phyloP scores from a whole-genome alignment of 2,888 invertebrate genomes.

The Nycteola revayana region DNA sequence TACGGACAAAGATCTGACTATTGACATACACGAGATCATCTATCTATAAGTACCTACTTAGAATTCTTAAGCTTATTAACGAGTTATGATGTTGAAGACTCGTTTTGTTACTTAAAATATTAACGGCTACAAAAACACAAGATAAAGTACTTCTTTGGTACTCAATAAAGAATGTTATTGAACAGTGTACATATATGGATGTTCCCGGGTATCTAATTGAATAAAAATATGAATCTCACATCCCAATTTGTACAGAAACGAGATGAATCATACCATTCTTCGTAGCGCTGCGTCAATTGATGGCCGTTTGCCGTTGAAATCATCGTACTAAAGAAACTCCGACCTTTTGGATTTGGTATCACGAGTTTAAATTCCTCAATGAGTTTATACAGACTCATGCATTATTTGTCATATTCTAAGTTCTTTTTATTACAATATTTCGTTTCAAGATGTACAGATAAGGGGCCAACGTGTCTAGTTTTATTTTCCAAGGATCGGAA shows the following conservation, averaged over 20 bases:
- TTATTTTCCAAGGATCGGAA: conserved; percentile 60
- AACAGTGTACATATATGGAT: conserved; percentile 54
- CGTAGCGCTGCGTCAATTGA: conserved; percentile 59
- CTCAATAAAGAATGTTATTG: conserved; percentile 39
- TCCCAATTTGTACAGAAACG: conserved; percentile 64
- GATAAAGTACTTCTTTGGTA: conserved; percentile 20
- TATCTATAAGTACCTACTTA: conserved; percentile 49
- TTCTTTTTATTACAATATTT: conserved; percentile 71
- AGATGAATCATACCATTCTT: conserved; percentile 68
- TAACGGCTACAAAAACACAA: conserved; percentile 35
- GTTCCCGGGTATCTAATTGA: conserved; percentile 67
- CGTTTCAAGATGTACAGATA: conserved; percentile 66
- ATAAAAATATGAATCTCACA: conserved; percentile 69
- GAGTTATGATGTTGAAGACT: conserved; percentile 45
- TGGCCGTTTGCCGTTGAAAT: conserved; percentile 41
- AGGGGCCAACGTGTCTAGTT: conserved; percentile 55
- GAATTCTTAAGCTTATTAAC: conserved; percentile 59
- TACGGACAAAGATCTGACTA: conserved; percentile 66
- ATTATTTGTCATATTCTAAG: conserved; percentile 39
- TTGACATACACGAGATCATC: conserved; percentile 56
- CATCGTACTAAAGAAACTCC: conserved; percentile 30
- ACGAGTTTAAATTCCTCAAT: conserved; percentile 42
- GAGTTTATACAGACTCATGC: conserved; percentile 26
- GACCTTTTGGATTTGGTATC: conserved; percentile 46
- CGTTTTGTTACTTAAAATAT: conserved; percentile 42